These are phyloP conservation scores for Leptopilina myrica DNA, from an alignment of 2,888 invertebrate species.

Conservation along the genomic window DNA sequence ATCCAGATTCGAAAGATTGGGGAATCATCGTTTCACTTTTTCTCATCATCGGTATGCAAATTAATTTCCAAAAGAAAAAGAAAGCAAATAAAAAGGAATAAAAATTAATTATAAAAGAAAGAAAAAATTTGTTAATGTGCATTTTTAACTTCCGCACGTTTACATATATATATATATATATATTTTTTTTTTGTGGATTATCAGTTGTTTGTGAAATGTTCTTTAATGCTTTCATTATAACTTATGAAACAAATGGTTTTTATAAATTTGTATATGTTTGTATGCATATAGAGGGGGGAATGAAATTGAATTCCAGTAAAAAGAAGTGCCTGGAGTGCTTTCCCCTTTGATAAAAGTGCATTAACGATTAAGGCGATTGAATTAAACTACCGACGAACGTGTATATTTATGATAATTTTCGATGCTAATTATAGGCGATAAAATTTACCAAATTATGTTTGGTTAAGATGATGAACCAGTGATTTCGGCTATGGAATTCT, in stretches of 20 bases:
- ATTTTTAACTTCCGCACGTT: background rate
- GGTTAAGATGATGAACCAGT: slow-evolving; percentile 3
- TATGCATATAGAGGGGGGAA: background rate
- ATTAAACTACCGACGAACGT: background rate
- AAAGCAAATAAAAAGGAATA: no score
- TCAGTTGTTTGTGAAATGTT: slow-evolving; percentile 3
- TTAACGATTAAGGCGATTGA: slow-evolving; percentile 11
- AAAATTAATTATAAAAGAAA: no score
- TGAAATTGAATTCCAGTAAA: slow-evolving; percentile 1
- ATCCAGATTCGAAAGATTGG: background rate
- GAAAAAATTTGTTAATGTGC: no score
- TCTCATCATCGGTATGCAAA: background rate
- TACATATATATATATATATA: no score
- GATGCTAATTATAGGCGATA: background rate
- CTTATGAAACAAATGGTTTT: slow-evolving; percentile 15
- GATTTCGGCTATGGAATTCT: background rate
- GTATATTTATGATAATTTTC: background rate
- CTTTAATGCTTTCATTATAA: slow-evolving; percentile 14
- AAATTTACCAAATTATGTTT: slow-evolving; percentile 2
- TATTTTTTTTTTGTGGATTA: no score
- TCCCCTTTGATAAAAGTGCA: slow-evolving; percentile 16
- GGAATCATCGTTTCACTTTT: background rate
- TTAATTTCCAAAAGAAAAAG: background rate
- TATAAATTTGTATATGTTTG: slow-evolving; percentile 3
- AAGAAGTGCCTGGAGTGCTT: background rate